phyloP scores from a whole-genome alignment of 2,888 invertebrate genomes.

The Geophilus truncorum region DNA sequence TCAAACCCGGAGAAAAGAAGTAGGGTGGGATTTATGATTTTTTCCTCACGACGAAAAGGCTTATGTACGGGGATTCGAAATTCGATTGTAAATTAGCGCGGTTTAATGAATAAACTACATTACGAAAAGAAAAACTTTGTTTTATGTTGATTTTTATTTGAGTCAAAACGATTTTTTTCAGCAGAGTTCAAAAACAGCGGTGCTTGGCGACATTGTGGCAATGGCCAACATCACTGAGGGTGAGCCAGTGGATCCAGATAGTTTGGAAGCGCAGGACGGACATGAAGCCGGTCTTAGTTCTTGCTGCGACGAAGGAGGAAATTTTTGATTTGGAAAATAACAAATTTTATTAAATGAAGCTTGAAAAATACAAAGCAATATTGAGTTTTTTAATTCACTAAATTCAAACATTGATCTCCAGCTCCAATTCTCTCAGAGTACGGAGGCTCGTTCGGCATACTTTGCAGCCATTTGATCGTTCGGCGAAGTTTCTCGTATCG shows the following conservation, averaged over 20 bases:
- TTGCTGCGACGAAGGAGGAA: neutral
- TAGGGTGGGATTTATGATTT: neutral
- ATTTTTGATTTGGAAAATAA: neutral
- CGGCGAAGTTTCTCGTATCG: neutral
- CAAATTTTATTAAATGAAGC: neutral
- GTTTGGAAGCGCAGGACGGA: neutral
- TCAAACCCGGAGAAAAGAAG: constrained; percentile 1
- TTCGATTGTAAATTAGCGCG: neutral
- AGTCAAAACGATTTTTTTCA: neutral
- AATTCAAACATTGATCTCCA: neutral
- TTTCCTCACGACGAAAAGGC: neutral
- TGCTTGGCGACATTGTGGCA: no score
- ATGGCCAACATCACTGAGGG: no score
- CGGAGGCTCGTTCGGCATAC: neutral
- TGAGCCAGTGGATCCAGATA: neutral
- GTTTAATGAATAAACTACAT: neutral
- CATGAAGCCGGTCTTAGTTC: neutral
- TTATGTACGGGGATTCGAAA: neutral
- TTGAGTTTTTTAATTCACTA: neutral
- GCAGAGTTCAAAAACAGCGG: neutral
- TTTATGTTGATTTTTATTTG: neutral
- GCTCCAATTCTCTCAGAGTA: neutral
- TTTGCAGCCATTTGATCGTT: constrained; percentile 22
- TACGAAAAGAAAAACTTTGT: neutral
- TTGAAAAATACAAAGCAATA: neutral